phyloP scores from a whole-genome alignment of 2,888 invertebrate species.

The Sminthurinus aureus region DNA sequence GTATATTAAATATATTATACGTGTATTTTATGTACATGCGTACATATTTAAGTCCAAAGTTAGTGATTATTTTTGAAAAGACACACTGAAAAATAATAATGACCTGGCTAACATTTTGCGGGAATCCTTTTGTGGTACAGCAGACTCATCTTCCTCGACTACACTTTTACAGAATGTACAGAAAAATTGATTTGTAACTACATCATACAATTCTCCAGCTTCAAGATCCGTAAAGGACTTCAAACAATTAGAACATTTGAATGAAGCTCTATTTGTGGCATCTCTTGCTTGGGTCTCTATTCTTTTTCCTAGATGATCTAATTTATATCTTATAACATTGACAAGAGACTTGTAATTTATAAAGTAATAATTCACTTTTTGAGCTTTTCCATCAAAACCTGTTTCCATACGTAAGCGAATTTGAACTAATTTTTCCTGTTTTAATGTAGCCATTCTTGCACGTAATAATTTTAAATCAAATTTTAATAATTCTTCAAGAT shows the following conservation, averaged over 20 bases:
- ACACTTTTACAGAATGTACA: conserved; percentile 89
- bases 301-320: conserved; percentile 93
- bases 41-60: too few species aligned
- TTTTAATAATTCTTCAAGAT: conserved; percentile 81
- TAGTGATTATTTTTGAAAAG: too few species aligned
- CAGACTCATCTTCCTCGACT: conserved; percentile 94
- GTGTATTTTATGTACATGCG: too few species aligned
- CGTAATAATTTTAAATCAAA: conserved; percentile 94
- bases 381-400: conserved; percentile 90
- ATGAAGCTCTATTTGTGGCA: conserved; percentile 93
- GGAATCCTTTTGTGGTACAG: conserved; percentile 92
- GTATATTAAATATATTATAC: too few species aligned
- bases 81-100: too few species aligned
- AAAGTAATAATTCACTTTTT: conserved; percentile 96
- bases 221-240: conserved; percentile 97
- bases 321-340: conserved; percentile 96
- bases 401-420: conserved; percentile 94
- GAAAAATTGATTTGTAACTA: conserved; percentile 81
- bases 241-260: conserved; percentile 88
- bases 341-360: conserved; percentile 88
- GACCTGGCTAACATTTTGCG: conserved; percentile 79
- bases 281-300: conserved; percentile 96
- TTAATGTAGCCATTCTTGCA: conserved; percentile 82
- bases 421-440: conserved; percentile 93
- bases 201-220: conserved; percentile 67